Evolutionary conservation across 2,113 vertebrate genomes (phyloP), one percentile per base, ranked within the genome.

Genomic region (Ceyx margarethae): DNA sequence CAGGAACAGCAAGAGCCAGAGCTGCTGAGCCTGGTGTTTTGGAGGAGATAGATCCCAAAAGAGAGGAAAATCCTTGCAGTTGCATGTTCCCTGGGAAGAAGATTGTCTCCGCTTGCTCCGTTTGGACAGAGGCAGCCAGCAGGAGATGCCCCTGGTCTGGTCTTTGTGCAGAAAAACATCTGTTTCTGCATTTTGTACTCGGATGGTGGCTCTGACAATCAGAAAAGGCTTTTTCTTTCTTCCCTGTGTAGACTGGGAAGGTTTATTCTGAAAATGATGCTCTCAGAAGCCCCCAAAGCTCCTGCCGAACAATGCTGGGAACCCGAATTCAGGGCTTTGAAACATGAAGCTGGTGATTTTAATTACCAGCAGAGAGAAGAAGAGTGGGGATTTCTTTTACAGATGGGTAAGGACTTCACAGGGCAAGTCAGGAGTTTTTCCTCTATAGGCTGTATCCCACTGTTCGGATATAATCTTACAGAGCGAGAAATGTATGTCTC

Each of bases 401-500:
- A 81, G 61, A 40, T 71, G 86, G 61, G 33, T 65, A 87, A 93
- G 66, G 75, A 12, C 67, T 64, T 81, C 89, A 61, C 10, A 66
- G 79, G 73, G 89, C 67, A 81, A 85, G 33, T 67, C 14, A 71
- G 81, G 91, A 94, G 69, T 68, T 86, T 67, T 66, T 82, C 73
- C 61, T 84, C 95, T 60, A 75, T 8, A 37, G 57, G 5, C 71
- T 81, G 62, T 28, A 85, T 95, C 92, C 90, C 45, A 31, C 66
- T 66, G 74, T 5, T 93, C 3, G 33, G 78, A 91, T 85, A 40
- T 58, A 81, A 95, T 85, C 87, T 66, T 74, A 19, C 23, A 75
- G 2, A 88, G 79, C 9, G 2, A 82, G 84, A 85, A 95, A 80
- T 53, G 28, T 10, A 9, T 54, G 51, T 90, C 66, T 46, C 50